These are phyloP conservation scores for Pristionchus maxplancki DNA, from an alignment of 2,888 invertebrate genomes.

Conservation along the genomic window DNA sequence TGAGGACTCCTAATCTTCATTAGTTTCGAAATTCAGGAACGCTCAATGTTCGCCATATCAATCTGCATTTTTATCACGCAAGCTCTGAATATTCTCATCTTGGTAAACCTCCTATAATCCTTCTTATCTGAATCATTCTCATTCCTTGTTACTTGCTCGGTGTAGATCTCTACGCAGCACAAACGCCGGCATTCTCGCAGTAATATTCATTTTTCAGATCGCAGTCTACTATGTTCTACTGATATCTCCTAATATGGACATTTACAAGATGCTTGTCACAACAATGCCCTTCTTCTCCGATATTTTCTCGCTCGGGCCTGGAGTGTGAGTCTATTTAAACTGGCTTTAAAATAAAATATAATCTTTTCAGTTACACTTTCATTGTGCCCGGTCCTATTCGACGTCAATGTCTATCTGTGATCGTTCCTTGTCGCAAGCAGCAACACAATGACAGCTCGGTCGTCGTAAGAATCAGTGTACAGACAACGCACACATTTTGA, in stretches of 20 bases:
- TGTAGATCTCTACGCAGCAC: too few relatives aligned
- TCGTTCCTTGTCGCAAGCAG: neutral
- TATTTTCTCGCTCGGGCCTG: neutral
- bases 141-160: too few relatives aligned
- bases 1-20: neutral
- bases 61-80: neutral
- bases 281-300: neutral
- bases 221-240: neutral
- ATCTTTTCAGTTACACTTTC: neutral
- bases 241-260: neutral
- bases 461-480: neutral
- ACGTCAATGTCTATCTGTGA: neutral
- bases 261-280: neutral
- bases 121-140: too few relatives aligned
- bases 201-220: neutral
- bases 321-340: neutral
- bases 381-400: neutral
- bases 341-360: too few relatives aligned
- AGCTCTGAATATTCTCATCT: neutral
- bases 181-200: too few relatives aligned
- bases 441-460: neutral
- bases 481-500: neutral
- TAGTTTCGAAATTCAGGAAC: neutral
- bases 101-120: neutral
- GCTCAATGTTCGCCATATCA: neutral